A percentile compares a stretch with the other conserved stretches of the same genome.
Conservation (phyloP, 2,797 vertebrate species). For the Chrysolophus pictus region DNA sequence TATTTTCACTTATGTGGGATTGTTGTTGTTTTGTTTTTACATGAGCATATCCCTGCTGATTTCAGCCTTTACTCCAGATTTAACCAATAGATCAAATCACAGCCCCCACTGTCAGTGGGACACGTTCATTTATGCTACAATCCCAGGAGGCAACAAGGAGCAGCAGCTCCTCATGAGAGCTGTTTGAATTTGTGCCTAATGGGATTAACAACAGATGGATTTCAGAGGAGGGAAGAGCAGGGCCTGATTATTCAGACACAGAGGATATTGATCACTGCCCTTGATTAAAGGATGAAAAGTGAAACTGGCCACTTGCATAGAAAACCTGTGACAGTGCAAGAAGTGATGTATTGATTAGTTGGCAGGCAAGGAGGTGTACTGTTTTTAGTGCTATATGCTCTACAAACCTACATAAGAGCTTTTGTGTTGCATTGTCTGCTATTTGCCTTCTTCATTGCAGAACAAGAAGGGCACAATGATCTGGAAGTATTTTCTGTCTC, state of each 20-base stretch:
- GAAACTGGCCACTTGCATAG: neutral
- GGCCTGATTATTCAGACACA: neutral
- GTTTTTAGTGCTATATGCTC: neutral
- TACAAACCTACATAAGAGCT: neutral
- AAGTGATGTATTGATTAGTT: neutral
- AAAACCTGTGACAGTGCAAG: neutral
- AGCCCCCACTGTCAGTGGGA: neutral
- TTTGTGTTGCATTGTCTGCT: neutral
- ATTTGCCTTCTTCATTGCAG: conserved; percentile 42
- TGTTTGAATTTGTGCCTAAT: neutral
- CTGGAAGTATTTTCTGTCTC: conserved; percentile 79
- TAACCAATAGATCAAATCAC: neutral
- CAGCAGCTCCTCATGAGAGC: neutral
- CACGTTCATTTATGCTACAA: neutral
- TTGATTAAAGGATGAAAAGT: neutral
- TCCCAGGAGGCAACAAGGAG: neutral
- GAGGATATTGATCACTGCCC: neutral
- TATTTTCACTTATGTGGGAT: neutral
- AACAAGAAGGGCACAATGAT: neutral
- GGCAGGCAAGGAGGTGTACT: neutral
- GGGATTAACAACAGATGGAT: neutral
- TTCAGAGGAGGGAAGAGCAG: neutral
- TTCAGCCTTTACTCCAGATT: neutral
- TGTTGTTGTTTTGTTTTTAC: too few species aligned
- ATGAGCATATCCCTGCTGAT: neutral